Base-by-base conservation (phyloP, 2,888 invertebrate genomes). In the Dione vanillae region DNA sequence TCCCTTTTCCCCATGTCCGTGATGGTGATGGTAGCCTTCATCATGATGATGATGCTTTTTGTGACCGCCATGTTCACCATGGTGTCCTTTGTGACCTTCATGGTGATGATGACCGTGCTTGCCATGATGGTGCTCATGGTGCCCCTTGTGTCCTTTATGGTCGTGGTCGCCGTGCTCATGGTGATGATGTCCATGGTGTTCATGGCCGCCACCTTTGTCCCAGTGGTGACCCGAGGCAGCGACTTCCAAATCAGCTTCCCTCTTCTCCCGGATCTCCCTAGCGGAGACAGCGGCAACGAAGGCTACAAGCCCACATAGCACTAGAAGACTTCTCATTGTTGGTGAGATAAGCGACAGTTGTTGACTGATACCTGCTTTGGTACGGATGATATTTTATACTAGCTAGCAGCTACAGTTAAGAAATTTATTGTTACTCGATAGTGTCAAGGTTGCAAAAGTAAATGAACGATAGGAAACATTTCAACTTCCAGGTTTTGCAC, bases 101-200 rank as follows among this genome's bases (percentile, higher is more conserved):
- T 96, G 96, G 82, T 96, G 95, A 81, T 95, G 95, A 79, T 96
- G 96, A 0, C 96, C 96, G 74, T 96, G 95, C 66, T 95, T 90
- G 11, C 95, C 95, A 79, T 96, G 95, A 76, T 95, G 94, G 76
- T 95, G 91, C 52, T 94, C 94, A 76, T 96, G 96, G 74, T 95
- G 93, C 2, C 94, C 94, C 79, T 96, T 95, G 89, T 96, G 95
- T 7, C 95, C 95, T 77, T 96, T 96, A 78, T 96, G 95, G 56
- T 93, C 95, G 77, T 96, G 94, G 66, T 94, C 94, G 0, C 95
- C 96, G 75, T 95, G 94, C 20, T 94, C 94, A 67, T 94, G 93
- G 81, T 95, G 95, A 76, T 96, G 94, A 75, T 95, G 95, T 0
- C 91, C 93, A 78, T 95, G 95, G 77, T 95, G 93, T 75, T 95